phyloP scores from a whole-genome alignment of 2,797 vertebrate species.

The Neomorphus geoffroyi region DNA sequence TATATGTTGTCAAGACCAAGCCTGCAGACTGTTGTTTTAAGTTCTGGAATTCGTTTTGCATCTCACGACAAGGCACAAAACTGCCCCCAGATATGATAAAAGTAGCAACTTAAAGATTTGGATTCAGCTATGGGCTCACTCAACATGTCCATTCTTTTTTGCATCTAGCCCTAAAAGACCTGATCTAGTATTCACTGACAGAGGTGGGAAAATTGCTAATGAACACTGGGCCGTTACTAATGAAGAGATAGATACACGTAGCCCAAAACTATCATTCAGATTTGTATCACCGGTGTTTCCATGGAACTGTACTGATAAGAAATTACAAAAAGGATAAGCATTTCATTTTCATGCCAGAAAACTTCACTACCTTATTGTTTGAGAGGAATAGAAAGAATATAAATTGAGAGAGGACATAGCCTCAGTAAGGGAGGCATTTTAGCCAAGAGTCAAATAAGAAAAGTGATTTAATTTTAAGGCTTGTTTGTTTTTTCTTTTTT shows the following conservation, averaged over 20 bases:
- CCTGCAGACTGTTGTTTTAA: background rate
- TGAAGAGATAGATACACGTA: background rate
- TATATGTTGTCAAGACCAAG: background rate
- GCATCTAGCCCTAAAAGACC: background rate
- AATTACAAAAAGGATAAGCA: conserved; percentile 1
- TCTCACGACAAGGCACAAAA: background rate
- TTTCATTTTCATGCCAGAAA: conserved; percentile 10
- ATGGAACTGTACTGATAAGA: background rate
- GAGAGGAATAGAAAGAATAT: background rate
- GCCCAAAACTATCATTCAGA: background rate
- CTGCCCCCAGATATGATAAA: background rate
- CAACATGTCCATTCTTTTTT: background rate
- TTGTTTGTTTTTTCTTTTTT: background rate
- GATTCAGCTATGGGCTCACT: background rate
- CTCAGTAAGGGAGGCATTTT: background rate
- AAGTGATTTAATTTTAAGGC: background rate
- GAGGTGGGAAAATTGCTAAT: background rate
- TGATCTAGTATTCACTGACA: background rate
- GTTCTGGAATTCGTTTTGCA: background rate
- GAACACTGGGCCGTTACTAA: background rate
- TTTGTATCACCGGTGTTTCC: background rate
- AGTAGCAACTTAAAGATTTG: background rate
- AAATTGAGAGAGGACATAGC: background rate
- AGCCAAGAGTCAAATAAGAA: background rate
- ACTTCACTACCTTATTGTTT: background rate